Percentiles rank a stretch among this genome's conserved stretches.
Evolutionary conservation across 2,113 vertebrate species (phyloP).

Genomic region (Phocoena phocoena): DNA sequence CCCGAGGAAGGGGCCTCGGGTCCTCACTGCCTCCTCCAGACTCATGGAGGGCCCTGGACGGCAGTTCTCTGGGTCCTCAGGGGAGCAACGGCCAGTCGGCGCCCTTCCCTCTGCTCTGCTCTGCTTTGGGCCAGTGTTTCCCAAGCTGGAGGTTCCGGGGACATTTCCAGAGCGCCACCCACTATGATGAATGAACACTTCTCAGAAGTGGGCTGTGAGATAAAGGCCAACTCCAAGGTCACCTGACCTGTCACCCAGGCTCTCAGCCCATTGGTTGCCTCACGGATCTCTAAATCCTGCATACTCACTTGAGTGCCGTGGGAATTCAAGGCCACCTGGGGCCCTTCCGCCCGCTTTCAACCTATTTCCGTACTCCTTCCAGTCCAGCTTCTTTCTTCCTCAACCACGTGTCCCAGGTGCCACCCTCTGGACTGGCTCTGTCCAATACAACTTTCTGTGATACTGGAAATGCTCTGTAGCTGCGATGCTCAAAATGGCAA

Average conservation of each 20-base stretch:
- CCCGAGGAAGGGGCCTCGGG: fast-evolving
- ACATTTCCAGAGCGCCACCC: neutral
- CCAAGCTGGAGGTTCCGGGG: neutral
- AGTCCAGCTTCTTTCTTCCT: neutral
- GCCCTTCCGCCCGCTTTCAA: neutral
- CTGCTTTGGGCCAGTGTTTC: neutral
- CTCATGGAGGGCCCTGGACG: fast-evolving
- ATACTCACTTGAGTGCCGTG: fast-evolving
- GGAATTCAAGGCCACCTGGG: neutral
- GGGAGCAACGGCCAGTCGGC: neutral
- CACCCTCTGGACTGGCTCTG: neutral
- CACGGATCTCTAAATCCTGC: neutral
- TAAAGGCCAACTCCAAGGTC: neutral
- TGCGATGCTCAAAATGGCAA: too few relatives aligned
- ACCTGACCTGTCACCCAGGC: neutral
- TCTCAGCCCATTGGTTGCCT: neutral
- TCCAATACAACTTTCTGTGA: neutral
- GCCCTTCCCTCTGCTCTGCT: neutral
- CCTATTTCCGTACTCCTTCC: neutral
- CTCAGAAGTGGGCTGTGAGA: neutral
- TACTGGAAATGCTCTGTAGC: neutral
- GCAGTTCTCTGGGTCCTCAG: neutral
- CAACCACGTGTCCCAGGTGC: fast-evolving
- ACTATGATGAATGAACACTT: fast-evolving
- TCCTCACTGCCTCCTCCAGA: neutral